phyloP scores from a whole-genome alignment of 64 coral and sea anemone genomes.

The Platygyra sinensis region DNA sequence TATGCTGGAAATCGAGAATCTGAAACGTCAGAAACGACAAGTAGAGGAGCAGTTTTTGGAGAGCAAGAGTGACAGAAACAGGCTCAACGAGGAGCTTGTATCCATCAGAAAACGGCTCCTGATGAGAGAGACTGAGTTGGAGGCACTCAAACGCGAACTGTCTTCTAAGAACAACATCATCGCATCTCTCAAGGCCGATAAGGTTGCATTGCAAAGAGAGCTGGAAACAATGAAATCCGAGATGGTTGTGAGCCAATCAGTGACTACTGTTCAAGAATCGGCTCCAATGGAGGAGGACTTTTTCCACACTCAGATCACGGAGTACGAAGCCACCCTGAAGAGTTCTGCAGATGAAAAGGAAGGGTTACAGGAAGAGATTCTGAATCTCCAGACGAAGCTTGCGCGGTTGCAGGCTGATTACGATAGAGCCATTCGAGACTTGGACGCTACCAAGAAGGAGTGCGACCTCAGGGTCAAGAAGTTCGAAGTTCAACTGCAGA shows the following conservation, averaged over 20 bases:
- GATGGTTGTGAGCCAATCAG: constrained; percentile 74
- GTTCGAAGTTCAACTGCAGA: constrained; percentile 82
- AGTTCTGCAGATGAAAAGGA: constrained; percentile 65
- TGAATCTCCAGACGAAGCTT: constrained; percentile 69
- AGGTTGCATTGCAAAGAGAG: constrained; percentile 61
- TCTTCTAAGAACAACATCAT: constrained; percentile 87
- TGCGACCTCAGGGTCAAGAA: constrained; percentile 87
- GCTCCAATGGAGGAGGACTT: constrained; percentile 66
- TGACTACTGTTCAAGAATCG: constrained; percentile 48
- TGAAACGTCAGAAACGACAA: constrained; percentile 68
- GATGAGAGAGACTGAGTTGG: constrained; percentile 82
- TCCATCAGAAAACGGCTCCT: constrained; percentile 74
- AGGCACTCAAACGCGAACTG: constrained; percentile 77
- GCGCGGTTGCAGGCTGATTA: constrained; percentile 76
- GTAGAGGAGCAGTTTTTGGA: constrained; percentile 75
- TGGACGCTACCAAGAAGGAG: constrained; percentile 82
- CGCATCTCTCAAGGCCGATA: constrained; percentile 76
- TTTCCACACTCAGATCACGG: constrained; percentile 22
- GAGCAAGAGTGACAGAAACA: constrained; percentile 80
- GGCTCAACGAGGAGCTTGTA: constrained; percentile 78
- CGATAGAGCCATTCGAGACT: constrained; percentile 76
- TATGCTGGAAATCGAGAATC: constrained; percentile 76
- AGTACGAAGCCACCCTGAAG: constrained; percentile 69
- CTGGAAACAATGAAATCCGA: constrained; percentile 84
- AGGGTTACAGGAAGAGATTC: constrained; percentile 62